These are phyloP conservation scores for Lophotis ruficrista DNA, from an alignment of 2,113 vertebrate genomes.

Conservation along the genomic window DNA sequence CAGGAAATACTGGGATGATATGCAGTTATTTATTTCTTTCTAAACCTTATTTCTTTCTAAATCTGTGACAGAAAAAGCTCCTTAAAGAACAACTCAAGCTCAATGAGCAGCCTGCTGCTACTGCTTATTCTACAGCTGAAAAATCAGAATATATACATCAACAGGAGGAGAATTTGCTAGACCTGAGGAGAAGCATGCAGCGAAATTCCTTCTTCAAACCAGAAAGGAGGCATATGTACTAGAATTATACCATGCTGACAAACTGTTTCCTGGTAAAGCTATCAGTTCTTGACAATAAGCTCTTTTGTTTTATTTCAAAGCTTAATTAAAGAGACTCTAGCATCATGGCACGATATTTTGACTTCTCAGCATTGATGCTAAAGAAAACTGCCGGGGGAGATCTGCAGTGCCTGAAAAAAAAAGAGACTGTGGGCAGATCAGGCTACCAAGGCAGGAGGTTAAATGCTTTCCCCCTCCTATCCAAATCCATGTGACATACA, in stretches of 20 bases:
- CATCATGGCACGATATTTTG: background rate
- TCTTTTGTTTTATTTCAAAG: background rate
- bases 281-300: background rate
- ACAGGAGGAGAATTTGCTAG: background rate
- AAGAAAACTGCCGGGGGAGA: background rate
- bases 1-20: background rate
- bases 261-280: background rate
- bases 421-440: background rate
- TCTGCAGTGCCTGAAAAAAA: background rate
- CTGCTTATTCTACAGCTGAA: background rate
- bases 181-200: background rate
- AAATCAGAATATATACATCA: background rate
- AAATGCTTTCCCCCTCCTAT: background rate
- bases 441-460: background rate
- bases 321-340: background rate
- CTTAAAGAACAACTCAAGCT: background rate
- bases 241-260: background rate
- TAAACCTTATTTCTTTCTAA: background rate
- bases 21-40: background rate
- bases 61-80: background rate
- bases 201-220: background rate
- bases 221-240: background rate
- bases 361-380: background rate
- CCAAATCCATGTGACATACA: rapidly evolving
- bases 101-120: background rate